phyloP scores from a whole-genome alignment of 1,140 invertebrate species.

The Araneus ventricosus region DNA sequence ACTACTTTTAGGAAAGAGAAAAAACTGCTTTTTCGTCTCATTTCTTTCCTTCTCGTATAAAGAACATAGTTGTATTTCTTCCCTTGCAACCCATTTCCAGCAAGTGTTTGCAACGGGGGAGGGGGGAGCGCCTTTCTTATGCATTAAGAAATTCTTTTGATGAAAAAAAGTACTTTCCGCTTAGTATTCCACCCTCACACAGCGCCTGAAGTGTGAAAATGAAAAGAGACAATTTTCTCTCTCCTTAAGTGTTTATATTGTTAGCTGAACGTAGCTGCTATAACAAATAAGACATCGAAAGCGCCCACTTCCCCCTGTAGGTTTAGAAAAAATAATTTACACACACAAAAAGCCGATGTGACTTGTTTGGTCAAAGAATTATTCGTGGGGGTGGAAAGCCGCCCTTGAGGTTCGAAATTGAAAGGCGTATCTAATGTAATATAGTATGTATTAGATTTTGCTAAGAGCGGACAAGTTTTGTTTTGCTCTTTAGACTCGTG shows the following conservation, averaged over 20 bases:
- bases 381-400: background rate
- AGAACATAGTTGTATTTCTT: constrained; percentile 8
- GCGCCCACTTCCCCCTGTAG: constrained; percentile 32
- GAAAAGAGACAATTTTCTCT: constrained; percentile 65
- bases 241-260: constrained; percentile 60
- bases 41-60: background rate
- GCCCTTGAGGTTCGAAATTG: background rate
- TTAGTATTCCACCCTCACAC: constrained; percentile 52
- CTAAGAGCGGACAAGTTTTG: background rate
- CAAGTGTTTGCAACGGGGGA: background rate
- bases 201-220: constrained; percentile 50
- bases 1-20: background rate
- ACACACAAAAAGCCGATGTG: constrained; percentile 60
- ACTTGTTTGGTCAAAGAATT: constrained; percentile 64
- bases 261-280: constrained; percentile 31
- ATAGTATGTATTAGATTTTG: constrained; percentile 31
- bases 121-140: background rate
- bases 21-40: constrained; percentile 1
- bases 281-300: constrained; percentile 62
- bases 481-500: background rate
- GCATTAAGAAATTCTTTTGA: constrained; percentile 39
- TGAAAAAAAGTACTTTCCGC: background rate
- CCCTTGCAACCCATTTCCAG: background rate
- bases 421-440: constrained; percentile 36
- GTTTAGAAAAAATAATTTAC: constrained; percentile 38